phyloP scores from a whole-genome alignment of 2,797 vertebrate species.

The Pangasius djambal region DNA sequence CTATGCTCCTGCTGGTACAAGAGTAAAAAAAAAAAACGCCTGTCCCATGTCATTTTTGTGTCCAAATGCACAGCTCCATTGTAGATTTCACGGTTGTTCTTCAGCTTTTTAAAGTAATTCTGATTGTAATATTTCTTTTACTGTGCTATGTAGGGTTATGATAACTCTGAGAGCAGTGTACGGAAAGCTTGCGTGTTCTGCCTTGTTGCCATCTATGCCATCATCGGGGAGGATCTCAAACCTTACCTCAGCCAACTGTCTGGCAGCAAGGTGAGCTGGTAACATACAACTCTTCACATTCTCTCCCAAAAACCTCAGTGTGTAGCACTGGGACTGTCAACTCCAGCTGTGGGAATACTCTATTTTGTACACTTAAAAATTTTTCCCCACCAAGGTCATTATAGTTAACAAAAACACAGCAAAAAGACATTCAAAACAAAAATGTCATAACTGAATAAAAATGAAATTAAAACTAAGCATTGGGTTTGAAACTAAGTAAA shows the following conservation, averaged over 20 bases:
- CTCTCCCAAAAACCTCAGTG: not conserved
- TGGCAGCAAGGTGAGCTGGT: conserved; percentile 91
- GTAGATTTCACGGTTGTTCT: not conserved
- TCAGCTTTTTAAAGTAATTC: not conserved
- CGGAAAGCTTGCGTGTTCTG: conserved; percentile 98
- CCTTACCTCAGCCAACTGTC: conserved; percentile 95
- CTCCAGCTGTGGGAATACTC: not conserved
- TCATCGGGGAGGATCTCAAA: conserved; percentile 97
- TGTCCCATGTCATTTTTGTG: not conserved
- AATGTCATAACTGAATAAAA: not conserved
- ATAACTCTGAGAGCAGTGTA: conserved; percentile 97
- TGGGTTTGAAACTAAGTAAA: not conserved
- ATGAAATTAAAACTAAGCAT: not conserved
- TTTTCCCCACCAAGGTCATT: not conserved
- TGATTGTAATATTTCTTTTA: not conserved
- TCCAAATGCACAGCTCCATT: not conserved
- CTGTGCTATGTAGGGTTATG: conserved; percentile 84
- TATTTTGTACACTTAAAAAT: not conserved
- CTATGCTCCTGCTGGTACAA: not conserved
- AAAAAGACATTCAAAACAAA: not conserved
- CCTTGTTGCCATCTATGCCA: conserved; percentile 91
- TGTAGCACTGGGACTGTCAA: not conserved
- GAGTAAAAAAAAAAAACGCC: not conserved
- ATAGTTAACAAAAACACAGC: not conserved
- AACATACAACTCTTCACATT: not conserved